Base-by-base conservation (phyloP, 2,888 invertebrate species). In the Steinernema carpocapsae region DNA sequence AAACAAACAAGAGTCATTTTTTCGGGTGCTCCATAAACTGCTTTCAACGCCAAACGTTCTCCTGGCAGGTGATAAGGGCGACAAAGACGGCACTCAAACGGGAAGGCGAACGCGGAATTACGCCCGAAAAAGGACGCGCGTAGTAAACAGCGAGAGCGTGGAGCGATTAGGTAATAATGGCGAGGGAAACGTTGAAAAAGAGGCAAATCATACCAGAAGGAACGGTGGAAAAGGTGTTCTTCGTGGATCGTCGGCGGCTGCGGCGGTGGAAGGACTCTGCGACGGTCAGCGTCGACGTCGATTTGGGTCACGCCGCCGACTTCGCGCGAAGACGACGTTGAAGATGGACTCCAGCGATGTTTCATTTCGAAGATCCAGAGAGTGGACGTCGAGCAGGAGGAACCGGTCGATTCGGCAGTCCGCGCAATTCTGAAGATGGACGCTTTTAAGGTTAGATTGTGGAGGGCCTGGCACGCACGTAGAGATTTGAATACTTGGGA, bases 251-350 rank as follows among this genome's bases (percentile, higher is more conserved):
- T 26, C 24, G 24, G 29, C 64, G 64, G 22, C 64, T 17, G 22
- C 64, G 64, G 64, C 64, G 64, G 64, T 6, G 26, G 64, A 26
- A 64, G 64, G 17, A 32, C 32, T 26, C 22, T 64, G 29, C 64
- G 32, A 17, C 64, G 64, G 64, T 64, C 64, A 56, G 56, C 26
- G 56, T 37, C 4, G 37, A 19, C 48, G 52, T 32, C 64, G 37
- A 64, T 64, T 64, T 64, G 64, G 64, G 64, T 64, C 64, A 64
- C 64, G 64, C 64, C 64, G 64, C 64, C 64, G 64, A 29, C 64
- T 26, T 64, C 64, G 64, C 64, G 32, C 64, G 64, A 64, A 64
- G 64, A 64, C 29, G 64, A 32, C 64, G 37, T 37, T 10, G 64
- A 64, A 29, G 64, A 64, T 64, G 64, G 64, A 64, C 64, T 64